Conservation (phyloP, 2,888 invertebrate species). For the Hartigia nigra region DNA sequence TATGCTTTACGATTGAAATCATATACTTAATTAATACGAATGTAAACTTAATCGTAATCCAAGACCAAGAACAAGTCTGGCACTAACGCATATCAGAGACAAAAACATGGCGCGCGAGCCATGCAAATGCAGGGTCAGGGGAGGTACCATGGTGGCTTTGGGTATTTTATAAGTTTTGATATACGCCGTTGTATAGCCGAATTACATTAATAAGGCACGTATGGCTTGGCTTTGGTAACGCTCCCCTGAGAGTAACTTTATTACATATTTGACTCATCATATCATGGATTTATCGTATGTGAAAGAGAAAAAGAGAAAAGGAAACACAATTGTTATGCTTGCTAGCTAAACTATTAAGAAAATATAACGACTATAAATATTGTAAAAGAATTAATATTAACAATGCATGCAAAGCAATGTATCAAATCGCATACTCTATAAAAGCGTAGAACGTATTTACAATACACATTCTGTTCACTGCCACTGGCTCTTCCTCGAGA, state of each 20-base stretch:
- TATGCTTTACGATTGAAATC: neutral
- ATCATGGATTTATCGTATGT: slow-evolving; percentile 55
- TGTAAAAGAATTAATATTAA: slow-evolving; percentile 47
- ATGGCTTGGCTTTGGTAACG: slow-evolving; percentile 51
- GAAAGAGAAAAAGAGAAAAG: slow-evolving; percentile 36
- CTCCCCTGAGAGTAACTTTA: slow-evolving; percentile 52
- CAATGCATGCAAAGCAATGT: slow-evolving; percentile 62
- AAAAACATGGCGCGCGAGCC: slow-evolving; percentile 37
- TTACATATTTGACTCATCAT: slow-evolving; percentile 61
- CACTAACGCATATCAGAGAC: slow-evolving; percentile 63
- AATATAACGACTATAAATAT: slow-evolving; percentile 39
- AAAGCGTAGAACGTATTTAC: slow-evolving; percentile 47
- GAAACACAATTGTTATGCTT: slow-evolving; percentile 60
- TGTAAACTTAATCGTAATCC: slow-evolving; percentile 35
- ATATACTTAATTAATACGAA: slow-evolving; percentile 5
- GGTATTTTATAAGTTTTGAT: slow-evolving; percentile 65
- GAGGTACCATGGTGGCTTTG: slow-evolving; percentile 57
- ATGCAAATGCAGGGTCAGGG: slow-evolving; percentile 44
- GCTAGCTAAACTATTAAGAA: slow-evolving; percentile 50
- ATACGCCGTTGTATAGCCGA: slow-evolving; percentile 59
- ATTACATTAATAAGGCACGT: slow-evolving; percentile 48
- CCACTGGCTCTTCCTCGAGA: slow-evolving; percentile 55
- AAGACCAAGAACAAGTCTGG: slow-evolving; percentile 63
- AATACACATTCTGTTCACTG: slow-evolving; percentile 60
- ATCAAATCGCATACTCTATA: slow-evolving; percentile 62